Percentiles rank a stretch among this genome's conserved stretches.
These are phyloP conservation scores for Apodemus sylvaticus DNA, from an alignment of 2,113 vertebrate genomes.

Conservation along the genomic window DNA sequence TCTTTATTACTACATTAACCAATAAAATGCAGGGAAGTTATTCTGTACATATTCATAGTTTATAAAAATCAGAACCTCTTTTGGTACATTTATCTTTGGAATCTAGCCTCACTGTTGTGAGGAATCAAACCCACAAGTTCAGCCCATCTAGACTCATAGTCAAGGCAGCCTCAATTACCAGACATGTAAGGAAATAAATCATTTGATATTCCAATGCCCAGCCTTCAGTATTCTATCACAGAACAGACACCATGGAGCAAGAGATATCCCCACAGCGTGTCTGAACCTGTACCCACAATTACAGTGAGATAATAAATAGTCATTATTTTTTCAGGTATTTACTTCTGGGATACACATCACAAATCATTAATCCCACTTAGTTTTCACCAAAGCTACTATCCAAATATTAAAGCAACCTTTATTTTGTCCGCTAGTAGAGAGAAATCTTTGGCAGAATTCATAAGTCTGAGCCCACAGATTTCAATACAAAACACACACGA, in stretches of 20 bases:
- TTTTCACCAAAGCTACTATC: slow-evolving; percentile 33
- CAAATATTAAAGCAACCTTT: background rate
- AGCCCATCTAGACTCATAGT: background rate
- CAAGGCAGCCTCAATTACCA: background rate
- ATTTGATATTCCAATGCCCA: background rate
- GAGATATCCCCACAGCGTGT: background rate
- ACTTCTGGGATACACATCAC: background rate
- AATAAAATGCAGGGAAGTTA: background rate
- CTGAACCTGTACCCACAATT: background rate
- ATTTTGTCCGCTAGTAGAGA: background rate
- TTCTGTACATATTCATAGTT: background rate
- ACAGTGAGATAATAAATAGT: background rate
- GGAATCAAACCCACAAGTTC: background rate
- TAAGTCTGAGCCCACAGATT: slow-evolving; percentile 32
- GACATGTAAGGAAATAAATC: background rate
- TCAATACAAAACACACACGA: background rate
- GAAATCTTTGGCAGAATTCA: background rate
- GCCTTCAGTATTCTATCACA: background rate
- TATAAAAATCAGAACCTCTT: background rate
- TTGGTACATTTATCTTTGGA: background rate
- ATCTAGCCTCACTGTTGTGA: background rate
- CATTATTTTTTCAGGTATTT: slow-evolving; percentile 5
- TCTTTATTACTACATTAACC: background rate
- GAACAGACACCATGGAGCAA: background rate
- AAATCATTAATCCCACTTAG: slow-evolving; percentile 7